These are phyloP conservation scores for Apotomis capreana DNA, from an alignment of 2,888 invertebrate genomes.

Conservation along the genomic window DNA sequence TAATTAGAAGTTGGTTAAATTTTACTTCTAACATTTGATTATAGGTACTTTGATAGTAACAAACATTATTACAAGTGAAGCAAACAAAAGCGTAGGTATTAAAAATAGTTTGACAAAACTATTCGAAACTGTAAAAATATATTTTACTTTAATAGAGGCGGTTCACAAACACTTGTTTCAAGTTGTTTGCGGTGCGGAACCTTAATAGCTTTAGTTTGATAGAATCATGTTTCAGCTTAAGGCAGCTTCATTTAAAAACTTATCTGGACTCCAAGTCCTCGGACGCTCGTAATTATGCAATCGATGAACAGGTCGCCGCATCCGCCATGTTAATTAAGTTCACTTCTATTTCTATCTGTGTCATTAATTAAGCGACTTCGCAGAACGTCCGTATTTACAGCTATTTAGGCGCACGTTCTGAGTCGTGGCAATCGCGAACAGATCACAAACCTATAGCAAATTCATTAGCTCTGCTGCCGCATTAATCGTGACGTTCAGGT, in stretches of 20 bases:
- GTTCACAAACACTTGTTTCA: slow-evolving; percentile 36
- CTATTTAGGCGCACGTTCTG: slow-evolving; percentile 28
- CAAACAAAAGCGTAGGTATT: background rate
- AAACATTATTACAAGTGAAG: no score
- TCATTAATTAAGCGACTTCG: slow-evolving; percentile 34
- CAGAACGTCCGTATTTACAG: slow-evolving; percentile 27
- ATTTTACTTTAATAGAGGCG: slow-evolving; percentile 33
- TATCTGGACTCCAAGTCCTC: slow-evolving; percentile 47
- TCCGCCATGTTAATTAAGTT: slow-evolving; percentile 63
- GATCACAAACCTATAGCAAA: slow-evolving; percentile 30
- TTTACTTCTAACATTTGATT: no score
- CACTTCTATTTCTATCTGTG: slow-evolving; percentile 40
- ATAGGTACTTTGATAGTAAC: no score
- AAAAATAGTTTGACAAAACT: slow-evolving; percentile 15
- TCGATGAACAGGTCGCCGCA: slow-evolving; percentile 58
- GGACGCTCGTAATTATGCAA: slow-evolving; percentile 60
- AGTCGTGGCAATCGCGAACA: slow-evolving; percentile 6
- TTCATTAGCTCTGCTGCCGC: slow-evolving; percentile 15
- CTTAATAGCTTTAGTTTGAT: slow-evolving; percentile 40
- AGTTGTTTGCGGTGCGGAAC: slow-evolving; percentile 32
- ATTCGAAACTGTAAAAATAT: slow-evolving; percentile 17
- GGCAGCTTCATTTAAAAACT: slow-evolving; percentile 49
- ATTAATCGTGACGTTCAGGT: slow-evolving; percentile 7
- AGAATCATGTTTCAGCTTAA: slow-evolving; percentile 40
- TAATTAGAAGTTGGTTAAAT: no score